Conservation (phyloP, 2,113 vertebrate species). For the Plotosus lineatus region DNA sequence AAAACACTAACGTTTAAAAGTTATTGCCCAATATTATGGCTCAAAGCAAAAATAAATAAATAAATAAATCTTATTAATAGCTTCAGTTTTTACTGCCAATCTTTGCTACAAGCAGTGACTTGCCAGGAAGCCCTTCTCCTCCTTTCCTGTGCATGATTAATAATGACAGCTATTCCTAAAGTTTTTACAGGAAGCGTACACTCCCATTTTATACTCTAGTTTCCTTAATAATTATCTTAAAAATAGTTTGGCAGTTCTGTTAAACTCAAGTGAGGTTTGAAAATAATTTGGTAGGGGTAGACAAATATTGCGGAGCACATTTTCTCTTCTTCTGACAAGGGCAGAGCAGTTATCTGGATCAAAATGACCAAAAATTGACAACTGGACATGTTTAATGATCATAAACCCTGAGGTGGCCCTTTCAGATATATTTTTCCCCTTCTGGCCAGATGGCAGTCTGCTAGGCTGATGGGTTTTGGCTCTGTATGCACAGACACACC, state of each 20-base stretch:
- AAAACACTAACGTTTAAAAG: not conserved
- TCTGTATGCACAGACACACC: slow-evolving; percentile 50
- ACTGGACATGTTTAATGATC: slow-evolving; percentile 51
- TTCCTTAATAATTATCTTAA: slow-evolving; percentile 31
- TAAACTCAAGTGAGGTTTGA: slow-evolving; percentile 32
- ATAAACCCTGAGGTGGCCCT: slow-evolving; percentile 33
- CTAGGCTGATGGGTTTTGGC: slow-evolving; percentile 51
- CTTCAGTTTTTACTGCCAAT: not conserved
- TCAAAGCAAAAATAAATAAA: not conserved
- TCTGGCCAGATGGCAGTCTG: slow-evolving; percentile 48
- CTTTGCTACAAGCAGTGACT: not conserved
- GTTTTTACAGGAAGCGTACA: not conserved
- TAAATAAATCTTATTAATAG: not conserved
- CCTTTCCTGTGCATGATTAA: not conserved
- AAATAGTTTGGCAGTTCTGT: slow-evolving; percentile 20
- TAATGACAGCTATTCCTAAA: not conserved
- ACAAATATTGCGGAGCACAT: slow-evolving; percentile 27
- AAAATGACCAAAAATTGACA: slow-evolving; percentile 37
- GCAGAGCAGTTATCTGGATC: slow-evolving; percentile 42
- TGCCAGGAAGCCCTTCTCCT: not conserved
- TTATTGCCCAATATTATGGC: slow-evolving; percentile 10
- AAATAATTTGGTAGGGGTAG: slow-evolving; percentile 28
- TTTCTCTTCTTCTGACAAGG: slow-evolving; percentile 30
- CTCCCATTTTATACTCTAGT: slow-evolving; percentile 21
- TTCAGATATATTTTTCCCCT: slow-evolving; percentile 11